Base-by-base conservation (phyloP, 2,113 vertebrate species). In the Leptosomus discolor region DNA sequence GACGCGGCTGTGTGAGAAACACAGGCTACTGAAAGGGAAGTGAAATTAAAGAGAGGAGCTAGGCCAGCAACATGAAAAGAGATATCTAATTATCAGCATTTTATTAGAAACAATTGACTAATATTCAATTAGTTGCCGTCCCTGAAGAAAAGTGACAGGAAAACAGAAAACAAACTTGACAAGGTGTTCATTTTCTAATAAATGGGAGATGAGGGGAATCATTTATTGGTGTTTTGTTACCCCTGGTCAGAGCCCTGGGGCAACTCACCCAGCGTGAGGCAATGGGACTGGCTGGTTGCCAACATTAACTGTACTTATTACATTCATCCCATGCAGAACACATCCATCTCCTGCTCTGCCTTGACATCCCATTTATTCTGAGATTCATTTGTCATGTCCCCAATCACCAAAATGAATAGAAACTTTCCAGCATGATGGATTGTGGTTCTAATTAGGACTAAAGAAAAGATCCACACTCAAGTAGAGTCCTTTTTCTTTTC, bases 371-470 rank as follows among this genome's bases (percentile, higher is more conserved):
- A 98, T 99, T 99, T 99, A 99, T 99, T 99, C 98, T 94, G 81
- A 98, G 98, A 98, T 98, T 99, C 99, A 99, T 99, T 99, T 99
- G 98, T 99, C 99, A 99, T 99, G 98, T 99, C 98, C 97, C 98
- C 98, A 98, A 98, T 99, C 98, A 98, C 98, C 95, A 97, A 98
- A 98, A 99, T 99, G 99, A 99, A 99, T 98, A 98, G 98, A 98
- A 98, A 98, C 88, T 96, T 97, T 98, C 96, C 96, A 97, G 97
- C 92, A 97, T 99, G 98, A 99, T 99, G 98, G 98, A 99, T 99
- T 98, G 98, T 89, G 84, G 95, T 98, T 98, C 98, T 99, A 98
- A 99, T 99, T 99, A 98, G 98, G 98, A 98, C 97, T 97, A 97
- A 98, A 98, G 97, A 98, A 98, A 98, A 98, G 97, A 98, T 97